Evolutionary conservation across 2,888 invertebrate species (phyloP).

Genomic region (Ethmia dodecea): DNA sequence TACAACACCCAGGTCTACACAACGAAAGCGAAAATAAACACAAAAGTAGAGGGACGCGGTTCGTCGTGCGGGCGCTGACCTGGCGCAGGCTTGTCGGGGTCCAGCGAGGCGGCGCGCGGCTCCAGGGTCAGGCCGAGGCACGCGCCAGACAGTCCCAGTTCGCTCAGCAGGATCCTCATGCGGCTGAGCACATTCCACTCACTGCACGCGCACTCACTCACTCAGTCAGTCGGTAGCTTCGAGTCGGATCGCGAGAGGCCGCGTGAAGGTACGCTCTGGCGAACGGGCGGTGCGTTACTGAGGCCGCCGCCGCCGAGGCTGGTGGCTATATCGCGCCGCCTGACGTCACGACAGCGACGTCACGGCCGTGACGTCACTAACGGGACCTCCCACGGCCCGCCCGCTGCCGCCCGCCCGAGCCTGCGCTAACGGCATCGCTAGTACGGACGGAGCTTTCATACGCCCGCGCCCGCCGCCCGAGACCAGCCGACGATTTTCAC

Average conservation of each 20-base stretch:
- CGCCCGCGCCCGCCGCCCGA: constrained; percentile 37
- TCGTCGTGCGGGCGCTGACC: constrained; percentile 73
- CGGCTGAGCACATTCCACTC: constrained; percentile 75
- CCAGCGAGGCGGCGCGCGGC: constrained; percentile 68
- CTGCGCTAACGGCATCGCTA: constrained; percentile 75
- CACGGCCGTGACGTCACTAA: constrained; percentile 70
- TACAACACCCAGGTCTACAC: constrained; percentile 72
- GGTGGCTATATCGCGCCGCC: constrained; percentile 73
- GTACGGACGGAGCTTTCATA: constrained; percentile 66
- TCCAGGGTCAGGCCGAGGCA: constrained; percentile 76
- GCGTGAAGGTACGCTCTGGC: constrained; percentile 64
- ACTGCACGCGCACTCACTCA: constrained; percentile 75
- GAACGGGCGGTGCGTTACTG: constrained; percentile 76
- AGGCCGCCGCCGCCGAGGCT: constrained; percentile 74
- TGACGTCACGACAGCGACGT: constrained; percentile 73
- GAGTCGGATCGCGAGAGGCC: constrained; percentile 50
- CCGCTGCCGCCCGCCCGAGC: constrained; percentile 72
- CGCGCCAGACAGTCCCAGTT: constrained; percentile 75
- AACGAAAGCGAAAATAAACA: constrained; percentile 77
- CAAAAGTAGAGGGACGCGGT: constrained; percentile 64
- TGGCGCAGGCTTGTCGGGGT: constrained; percentile 71
- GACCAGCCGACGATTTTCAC: constrained; percentile 8
- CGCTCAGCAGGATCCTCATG: constrained; percentile 78
- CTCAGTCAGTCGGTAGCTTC: constrained; percentile 53
- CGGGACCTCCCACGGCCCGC: constrained; percentile 77